A percentile compares a stretch with the other conserved stretches of the same genome.
Evolutionary conservation across 2,113 vertebrate species (phyloP).

Genomic region (Rhinopomastus cyanomelas): DNA sequence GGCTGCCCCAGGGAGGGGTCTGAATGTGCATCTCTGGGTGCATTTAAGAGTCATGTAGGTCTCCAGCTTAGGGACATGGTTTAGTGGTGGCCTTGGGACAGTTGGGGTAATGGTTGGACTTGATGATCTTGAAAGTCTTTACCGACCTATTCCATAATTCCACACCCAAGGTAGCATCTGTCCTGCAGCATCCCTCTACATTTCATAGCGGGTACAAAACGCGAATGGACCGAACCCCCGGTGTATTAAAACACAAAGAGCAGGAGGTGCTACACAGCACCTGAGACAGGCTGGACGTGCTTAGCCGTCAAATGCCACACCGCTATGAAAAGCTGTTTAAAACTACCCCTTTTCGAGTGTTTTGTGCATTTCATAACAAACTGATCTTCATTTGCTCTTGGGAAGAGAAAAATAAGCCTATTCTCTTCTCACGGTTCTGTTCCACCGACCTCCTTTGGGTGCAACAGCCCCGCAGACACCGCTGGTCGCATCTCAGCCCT

Average conservation of each 20-base stretch:
- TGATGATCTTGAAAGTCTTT: no score
- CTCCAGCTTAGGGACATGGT: no score
- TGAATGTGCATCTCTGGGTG: no score
- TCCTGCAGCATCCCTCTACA: neutral
- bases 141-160: no score
- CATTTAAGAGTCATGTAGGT: no score
- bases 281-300: rapidly evolving
- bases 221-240: no score
- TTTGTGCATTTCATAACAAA: neutral
- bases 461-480: neutral
- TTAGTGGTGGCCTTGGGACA: no score
- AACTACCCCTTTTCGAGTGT: neutral
- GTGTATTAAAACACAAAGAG: neutral
- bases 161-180: neutral
- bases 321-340: neutral
- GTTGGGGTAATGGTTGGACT: no score
- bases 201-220: neutral
- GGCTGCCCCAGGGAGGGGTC: no score
- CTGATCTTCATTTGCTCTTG: neutral
- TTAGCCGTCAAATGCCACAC: neutral
- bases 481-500: neutral
- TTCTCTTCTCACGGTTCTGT: neutral
- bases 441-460: neutral
- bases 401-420: neutral
- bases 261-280: neutral